phyloP scores from a whole-genome alignment of 1,140 invertebrate genomes.

The Pachyrhynchus sulphureomaculatus region DNA sequence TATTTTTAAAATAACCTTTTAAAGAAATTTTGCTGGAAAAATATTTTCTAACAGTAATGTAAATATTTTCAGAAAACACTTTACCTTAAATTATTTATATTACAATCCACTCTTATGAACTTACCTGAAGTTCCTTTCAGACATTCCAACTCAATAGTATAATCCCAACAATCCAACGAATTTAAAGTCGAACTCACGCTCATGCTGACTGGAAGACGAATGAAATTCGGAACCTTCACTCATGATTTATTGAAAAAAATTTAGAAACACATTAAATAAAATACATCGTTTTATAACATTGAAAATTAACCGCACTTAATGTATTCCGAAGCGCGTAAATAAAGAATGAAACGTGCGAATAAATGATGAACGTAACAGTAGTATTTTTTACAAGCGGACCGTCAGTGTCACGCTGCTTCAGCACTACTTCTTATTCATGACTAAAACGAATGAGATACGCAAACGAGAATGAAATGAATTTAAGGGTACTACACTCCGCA shows the following conservation, averaged over 20 bases:
- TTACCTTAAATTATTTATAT: no score
- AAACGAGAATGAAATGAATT: not conserved
- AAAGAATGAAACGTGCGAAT: no score
- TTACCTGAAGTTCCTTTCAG: constrained; percentile 71
- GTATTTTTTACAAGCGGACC: no score
- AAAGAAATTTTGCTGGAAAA: no score
- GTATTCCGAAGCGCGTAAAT: not conserved
- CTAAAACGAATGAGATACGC: not conserved
- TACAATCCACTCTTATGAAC: no score
- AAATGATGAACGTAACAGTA: no score
- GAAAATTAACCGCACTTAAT: no score
- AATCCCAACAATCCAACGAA: constrained; percentile 79
- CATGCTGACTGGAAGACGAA: constrained; percentile 2
- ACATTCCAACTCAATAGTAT: constrained; percentile 76
- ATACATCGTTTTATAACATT: not conserved
- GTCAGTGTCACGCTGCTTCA: not conserved
- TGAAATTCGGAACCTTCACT: constrained; percentile 21
- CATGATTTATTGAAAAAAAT: constrained; percentile 14
- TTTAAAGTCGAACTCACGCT: constrained; percentile 52
- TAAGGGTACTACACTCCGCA: not conserved
- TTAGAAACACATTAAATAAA: not conserved
- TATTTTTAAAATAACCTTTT: no score
- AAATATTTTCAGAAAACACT: no score
- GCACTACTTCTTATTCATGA: no score
- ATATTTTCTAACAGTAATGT: no score